These are phyloP conservation scores for Napeogenes sylphis DNA, from an alignment of 2,888 invertebrate species.

Conservation along the genomic window DNA sequence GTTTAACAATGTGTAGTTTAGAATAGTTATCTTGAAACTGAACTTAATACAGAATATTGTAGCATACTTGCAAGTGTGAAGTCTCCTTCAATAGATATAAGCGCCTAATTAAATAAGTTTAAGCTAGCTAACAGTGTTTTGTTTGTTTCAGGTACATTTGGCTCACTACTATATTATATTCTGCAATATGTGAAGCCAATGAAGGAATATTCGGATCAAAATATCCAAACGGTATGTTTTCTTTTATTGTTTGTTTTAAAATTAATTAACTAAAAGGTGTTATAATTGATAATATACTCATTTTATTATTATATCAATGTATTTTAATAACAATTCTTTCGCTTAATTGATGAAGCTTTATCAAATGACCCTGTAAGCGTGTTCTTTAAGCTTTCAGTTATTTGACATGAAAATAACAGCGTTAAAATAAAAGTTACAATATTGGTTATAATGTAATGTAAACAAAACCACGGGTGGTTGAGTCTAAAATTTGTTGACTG, in stretches of 20 bases:
- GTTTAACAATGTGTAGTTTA: too few species aligned
- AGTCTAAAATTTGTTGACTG: constrained; percentile 20
- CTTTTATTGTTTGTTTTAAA: too few species aligned
- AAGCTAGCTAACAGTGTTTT: background rate
- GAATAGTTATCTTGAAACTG: too few species aligned
- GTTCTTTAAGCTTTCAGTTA: too few species aligned
- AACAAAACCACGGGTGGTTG: constrained; percentile 24
- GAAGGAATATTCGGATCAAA: constrained; percentile 64
- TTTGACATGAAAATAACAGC: background rate
- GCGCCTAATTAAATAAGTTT: too few species aligned
- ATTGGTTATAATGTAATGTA: constrained; percentile 10
- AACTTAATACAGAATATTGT: too few species aligned
- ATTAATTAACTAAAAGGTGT: too few species aligned
- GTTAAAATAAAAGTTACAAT: background rate
- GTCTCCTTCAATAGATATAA: too few species aligned
- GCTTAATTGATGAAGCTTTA: background rate
- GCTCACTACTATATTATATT: constrained; percentile 42
- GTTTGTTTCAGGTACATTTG: constrained; percentile 47
- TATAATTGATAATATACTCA: too few species aligned
- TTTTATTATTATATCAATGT: background rate
- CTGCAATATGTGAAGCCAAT: constrained; percentile 51
- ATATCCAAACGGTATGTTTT: constrained; percentile 58
- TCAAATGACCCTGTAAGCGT: too few species aligned
- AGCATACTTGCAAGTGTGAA: too few species aligned
- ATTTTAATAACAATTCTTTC: background rate